A percentile compares a stretch with the other conserved stretches of the same genome.
Evolutionary conservation across 2,797 vertebrate genomes (phyloP).

Genomic region (Sebastes minor): DNA sequence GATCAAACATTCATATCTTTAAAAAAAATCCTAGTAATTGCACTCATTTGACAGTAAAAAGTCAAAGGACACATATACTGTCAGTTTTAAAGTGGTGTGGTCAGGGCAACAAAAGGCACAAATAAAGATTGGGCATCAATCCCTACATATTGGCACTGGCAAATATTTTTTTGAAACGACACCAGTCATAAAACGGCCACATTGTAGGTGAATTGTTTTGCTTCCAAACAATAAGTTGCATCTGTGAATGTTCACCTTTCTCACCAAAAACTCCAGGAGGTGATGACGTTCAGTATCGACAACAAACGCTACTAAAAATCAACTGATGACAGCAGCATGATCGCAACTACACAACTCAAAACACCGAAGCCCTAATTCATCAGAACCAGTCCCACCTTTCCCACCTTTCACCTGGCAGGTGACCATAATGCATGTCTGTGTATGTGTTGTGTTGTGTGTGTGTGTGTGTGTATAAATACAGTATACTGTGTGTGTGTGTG

Average conservation of each 20-base stretch:
- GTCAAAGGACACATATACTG: conserved; percentile 1
- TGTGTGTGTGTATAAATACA: neutral
- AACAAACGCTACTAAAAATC: neutral
- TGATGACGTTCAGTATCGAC: neutral
- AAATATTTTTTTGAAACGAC: neutral
- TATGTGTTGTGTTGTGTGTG: neutral
- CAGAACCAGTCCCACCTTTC: neutral
- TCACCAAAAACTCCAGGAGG: neutral
- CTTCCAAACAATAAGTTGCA: conserved; percentile 8
- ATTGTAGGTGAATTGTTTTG: conserved; percentile 14
- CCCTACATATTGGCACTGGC: conserved; percentile 16
- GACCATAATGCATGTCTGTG: neutral
- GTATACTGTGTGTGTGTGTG: neutral
- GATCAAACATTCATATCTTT: conserved; percentile 7
- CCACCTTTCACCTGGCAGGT: conserved; percentile 3
- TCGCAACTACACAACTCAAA: conserved; percentile 10
- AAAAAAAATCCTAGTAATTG: conserved; percentile 10
- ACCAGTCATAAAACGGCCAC: conserved; percentile 18
- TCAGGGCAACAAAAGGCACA: conserved; percentile 60
- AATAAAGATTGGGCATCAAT: conserved; percentile 27
- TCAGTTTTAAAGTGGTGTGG: neutral
- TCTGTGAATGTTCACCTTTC: neutral
- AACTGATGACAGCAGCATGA: conserved; percentile 32
- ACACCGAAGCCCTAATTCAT: conserved; percentile 23
- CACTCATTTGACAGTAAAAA: conserved; percentile 32